Evolutionary conservation across 2,888 invertebrate species (phyloP), one percentile per base, ranked within the genome.

Genomic region (Erpobdella octoculata): DNA sequence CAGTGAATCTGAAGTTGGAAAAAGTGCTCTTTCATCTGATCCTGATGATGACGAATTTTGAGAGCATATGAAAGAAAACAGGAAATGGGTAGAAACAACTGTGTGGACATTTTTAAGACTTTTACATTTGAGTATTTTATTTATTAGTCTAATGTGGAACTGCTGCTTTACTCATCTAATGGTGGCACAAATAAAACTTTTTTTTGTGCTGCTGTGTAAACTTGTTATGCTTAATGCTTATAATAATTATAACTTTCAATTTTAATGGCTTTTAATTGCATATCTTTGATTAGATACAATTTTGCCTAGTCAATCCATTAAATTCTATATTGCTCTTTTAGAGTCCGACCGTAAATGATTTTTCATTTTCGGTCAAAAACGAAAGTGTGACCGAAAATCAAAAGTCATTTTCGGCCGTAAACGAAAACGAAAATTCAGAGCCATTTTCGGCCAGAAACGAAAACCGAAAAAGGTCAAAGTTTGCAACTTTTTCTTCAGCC

Each of bases 131-230:
- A 41, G 18, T 41, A 18, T 41, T 41, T 41, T 41, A 12, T 41
- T 41, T 41, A 18, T 41, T 41, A 12, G 9, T n/a, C 35, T 21
- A 21, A 31, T 64, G 35, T 28, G 35, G 25, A 41, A 65, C 12
- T 67, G 62, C 18, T 28, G 18, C 68, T 68, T 35, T 64, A n/a
- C 62, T 68, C n/a, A n/a, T n/a, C n/a, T n/a, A n/a, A n/a, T n/a
- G n/a, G n/a, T n/a, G n/a, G n/a, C n/a, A n/a, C n/a, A 46, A 46
- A 46, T 21, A 46, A 46, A 1, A 3, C 46, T n/a, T 46, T 18
- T 3, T 18, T 5, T 46, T n/a, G 2, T 46, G 46, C 21, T 46
- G 21, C 2, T 46, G 5, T 5, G 21, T n/a, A n/a, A 46, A 2
- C 46, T 46, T n/a, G 18, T 46, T 46, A 1, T n/a, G 18, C 46